These are phyloP conservation scores for Tinea semifulvella DNA, from an alignment of 2,888 invertebrate species.

Conservation along the genomic window DNA sequence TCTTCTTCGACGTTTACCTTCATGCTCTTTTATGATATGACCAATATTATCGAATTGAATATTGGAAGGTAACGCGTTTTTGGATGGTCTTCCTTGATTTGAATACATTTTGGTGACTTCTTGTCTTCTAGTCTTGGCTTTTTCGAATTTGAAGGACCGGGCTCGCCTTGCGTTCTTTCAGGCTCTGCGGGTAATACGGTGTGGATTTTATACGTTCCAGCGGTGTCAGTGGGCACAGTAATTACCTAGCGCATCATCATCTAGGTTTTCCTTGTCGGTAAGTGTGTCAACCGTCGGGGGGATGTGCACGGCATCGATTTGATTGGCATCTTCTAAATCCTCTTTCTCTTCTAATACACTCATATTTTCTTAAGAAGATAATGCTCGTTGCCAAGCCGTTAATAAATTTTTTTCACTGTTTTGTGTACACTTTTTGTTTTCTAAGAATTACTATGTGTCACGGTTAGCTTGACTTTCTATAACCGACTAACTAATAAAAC, in stretches of 20 bases:
- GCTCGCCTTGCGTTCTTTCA: slow-evolving; percentile 18
- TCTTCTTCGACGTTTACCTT: too few relatives aligned
- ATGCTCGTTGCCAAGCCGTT: slow-evolving; percentile 4
- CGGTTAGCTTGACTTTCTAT: too few relatives aligned
- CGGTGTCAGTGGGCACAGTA: slow-evolving; percentile 17
- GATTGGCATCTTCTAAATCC: slow-evolving; percentile 17
- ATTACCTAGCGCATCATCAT: slow-evolving; percentile 17
- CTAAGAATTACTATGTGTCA: slow-evolving; percentile 8
- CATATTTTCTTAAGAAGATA: slow-evolving; percentile 17
- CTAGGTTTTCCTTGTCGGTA: slow-evolving; percentile 16
- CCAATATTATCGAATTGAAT: too few relatives aligned
- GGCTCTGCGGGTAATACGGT: slow-evolving; percentile 17
- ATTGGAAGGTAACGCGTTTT: too few relatives aligned
- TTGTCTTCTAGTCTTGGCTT: too few relatives aligned
- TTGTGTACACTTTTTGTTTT: slow-evolving; percentile 8
- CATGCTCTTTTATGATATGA: too few relatives aligned
- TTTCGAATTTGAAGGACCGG: too few relatives aligned
- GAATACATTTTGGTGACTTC: too few relatives aligned
- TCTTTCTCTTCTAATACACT: slow-evolving; percentile 16
- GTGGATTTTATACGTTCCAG: slow-evolving; percentile 18
- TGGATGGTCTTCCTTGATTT: too few relatives aligned
- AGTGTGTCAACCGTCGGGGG: too few relatives aligned
- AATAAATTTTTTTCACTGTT: too few relatives aligned
- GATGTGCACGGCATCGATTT: slow-evolving; percentile 17
- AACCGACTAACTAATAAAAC: too few relatives aligned